Conservation (phyloP, 2,113 vertebrate genomes). For the Zeus faber region DNA sequence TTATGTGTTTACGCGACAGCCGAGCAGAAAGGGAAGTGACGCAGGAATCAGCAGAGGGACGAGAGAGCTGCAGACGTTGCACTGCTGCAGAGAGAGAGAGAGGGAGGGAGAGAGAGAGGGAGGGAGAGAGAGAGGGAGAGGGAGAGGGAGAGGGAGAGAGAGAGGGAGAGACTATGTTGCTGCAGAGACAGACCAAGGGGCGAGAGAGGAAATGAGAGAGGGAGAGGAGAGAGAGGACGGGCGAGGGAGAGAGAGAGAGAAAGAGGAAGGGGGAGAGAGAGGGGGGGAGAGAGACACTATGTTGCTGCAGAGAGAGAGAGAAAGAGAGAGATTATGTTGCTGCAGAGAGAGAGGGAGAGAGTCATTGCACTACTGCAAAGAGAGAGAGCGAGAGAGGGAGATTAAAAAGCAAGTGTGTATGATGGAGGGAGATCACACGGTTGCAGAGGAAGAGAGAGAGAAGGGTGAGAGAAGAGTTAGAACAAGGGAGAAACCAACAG, state of each 20-base stretch:
- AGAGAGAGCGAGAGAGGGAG: background rate
- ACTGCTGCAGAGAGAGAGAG: constrained; percentile 38
- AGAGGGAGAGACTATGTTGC: too few relatives aligned
- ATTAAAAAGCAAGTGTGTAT: background rate
- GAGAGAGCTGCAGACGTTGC: constrained; percentile 60
- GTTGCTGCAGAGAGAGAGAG: background rate
- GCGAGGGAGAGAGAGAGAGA: constrained; percentile 31
- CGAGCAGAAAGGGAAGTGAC: constrained; percentile 66
- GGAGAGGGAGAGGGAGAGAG: constrained; percentile 2
- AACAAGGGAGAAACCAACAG: constrained; percentile 1
- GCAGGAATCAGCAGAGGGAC: constrained; percentile 51
- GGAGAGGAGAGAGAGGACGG: constrained; percentile 15
- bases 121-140: constrained; percentile 2
- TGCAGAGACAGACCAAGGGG: constrained; percentile 20
- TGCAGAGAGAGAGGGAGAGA: constrained; percentile 1
- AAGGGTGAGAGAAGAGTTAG: background rate
- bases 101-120: constrained; percentile 19
- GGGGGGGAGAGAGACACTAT: constrained; percentile 9
- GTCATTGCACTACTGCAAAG: background rate
- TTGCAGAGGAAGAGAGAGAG: background rate
- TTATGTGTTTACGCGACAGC: constrained; percentile 66
- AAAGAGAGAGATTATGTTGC: background rate
- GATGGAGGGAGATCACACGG: background rate
- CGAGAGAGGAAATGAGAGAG: constrained; percentile 28
- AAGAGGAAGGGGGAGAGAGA: constrained; percentile 25